Base-by-base conservation (phyloP, 2,113 vertebrate genomes). In the Gobio gobio region DNA sequence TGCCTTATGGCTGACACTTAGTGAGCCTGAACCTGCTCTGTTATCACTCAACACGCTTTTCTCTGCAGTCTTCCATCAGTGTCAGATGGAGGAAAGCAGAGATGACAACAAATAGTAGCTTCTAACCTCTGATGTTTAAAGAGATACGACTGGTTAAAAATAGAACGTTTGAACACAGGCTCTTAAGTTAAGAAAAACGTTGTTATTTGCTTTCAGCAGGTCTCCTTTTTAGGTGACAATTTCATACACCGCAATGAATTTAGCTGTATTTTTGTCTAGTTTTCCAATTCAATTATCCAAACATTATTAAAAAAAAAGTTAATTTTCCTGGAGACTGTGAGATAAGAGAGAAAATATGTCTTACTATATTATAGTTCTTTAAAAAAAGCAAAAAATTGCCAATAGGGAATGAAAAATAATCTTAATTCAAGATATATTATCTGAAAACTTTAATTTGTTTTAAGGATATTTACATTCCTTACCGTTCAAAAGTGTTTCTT, bases 1-100 rank as follows among this genome's bases (percentile, higher is more conserved):
- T 82, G 83, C 84, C 61, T 56, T 56, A 85, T 76, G 29, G 76
- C 54, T 68, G 78, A 80, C 43, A 59, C 40, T 78, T 61, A 80
- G 58, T 64, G 40, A 80, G 59, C 26, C 77, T 68, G 18, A 64
- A 78, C 61, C 58, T 66, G 43, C 59, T 43, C 79, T 54, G 26
- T 82, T 82, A 82, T 68, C 43, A 47, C 29, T 68, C 43, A 81
- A 49, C 61, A 29, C 2, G 1, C 58, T 80, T 80, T 80, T 80
- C 78, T 80, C 59, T 80, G 58, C 78, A 79, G 54, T 78, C 56
- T 61, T 61, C 56, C 56, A 78, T 61, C 77, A 58, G 51, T 59
- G 78, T 79, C n/a, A 26, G 78, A 79, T 78, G 51, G 29, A 59
- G 33, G 10, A 43, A 78, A 74, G 72, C 72, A 78, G 33, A 59